phyloP scores from a whole-genome alignment of 2,113 vertebrate species.

The Dicentrarchus labrax region DNA sequence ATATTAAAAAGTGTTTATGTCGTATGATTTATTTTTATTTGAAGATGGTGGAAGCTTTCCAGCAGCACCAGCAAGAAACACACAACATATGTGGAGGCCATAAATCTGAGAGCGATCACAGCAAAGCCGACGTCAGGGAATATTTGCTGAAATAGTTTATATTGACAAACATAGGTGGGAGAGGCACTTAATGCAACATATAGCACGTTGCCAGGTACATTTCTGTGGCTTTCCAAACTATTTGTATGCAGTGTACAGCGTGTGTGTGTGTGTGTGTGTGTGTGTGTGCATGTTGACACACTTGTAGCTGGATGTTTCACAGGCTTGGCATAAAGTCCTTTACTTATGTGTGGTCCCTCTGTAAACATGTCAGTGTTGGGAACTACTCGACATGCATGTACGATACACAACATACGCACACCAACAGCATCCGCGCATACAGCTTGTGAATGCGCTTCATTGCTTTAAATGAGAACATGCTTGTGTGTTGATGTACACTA shows the following conservation, averaged over 20 bases:
- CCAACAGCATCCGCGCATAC: slow-evolving; percentile 1
- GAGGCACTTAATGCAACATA: slow-evolving; percentile 75
- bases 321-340: slow-evolving; percentile 63
- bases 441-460: slow-evolving; percentile 18
- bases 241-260: slow-evolving; percentile 24
- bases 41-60: slow-evolving; percentile 43
- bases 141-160: slow-evolving; percentile 71
- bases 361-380: slow-evolving; percentile 75
- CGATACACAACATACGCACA: slow-evolving; percentile 39
- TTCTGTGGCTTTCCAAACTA: slow-evolving; percentile 73
- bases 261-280: too few relatives aligned
- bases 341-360: slow-evolving; percentile 77
- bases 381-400: slow-evolving; percentile 38
- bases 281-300: slow-evolving; percentile 61
- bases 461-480: background rate
- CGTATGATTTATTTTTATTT: slow-evolving; percentile 49
- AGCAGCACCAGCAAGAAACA: slow-evolving; percentile 32
- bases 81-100: slow-evolving; percentile 40
- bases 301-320: slow-evolving; percentile 74
- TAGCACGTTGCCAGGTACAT: slow-evolving; percentile 70
- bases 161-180: slow-evolving; percentile 82
- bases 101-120: slow-evolving; percentile 49
- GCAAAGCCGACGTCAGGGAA: slow-evolving; percentile 52
- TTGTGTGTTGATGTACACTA: background rate
- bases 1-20: slow-evolving; percentile 40